phyloP scores from a whole-genome alignment of 2,113 vertebrate species.

The Perca flavescens region DNA sequence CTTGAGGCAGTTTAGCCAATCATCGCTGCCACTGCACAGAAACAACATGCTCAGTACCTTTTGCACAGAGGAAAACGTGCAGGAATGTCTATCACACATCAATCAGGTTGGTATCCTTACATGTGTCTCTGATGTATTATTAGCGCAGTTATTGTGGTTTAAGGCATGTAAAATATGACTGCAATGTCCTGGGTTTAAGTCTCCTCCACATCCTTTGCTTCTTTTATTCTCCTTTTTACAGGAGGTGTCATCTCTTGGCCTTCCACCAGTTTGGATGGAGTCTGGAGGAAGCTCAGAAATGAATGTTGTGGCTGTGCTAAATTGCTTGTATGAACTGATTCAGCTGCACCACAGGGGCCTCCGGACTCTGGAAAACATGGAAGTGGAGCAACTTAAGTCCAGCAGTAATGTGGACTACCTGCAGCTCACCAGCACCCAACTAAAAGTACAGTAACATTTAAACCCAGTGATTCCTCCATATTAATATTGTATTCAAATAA shows the following conservation, averaged over 20 bases:
- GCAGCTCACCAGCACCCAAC: slow-evolving; percentile 88
- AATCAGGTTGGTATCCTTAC: slow-evolving; percentile 84
- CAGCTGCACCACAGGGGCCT: slow-evolving; percentile 89
- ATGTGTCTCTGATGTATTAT: not conserved
- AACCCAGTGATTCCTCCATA: not conserved
- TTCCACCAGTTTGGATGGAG: slow-evolving; percentile 88
- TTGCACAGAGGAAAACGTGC: slow-evolving; percentile 94
- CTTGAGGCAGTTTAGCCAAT: slow-evolving; percentile 83
- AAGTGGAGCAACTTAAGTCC: slow-evolving; percentile 91
- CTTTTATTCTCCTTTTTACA: slow-evolving; percentile 59
- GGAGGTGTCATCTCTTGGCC: slow-evolving; percentile 92
- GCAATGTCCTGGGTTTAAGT: not conserved
- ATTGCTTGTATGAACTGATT: slow-evolving; percentile 93
- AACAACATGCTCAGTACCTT: slow-evolving; percentile 87
- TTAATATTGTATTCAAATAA: not conserved
- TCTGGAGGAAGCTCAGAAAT: slow-evolving; percentile 81
- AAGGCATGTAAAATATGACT: not conserved
- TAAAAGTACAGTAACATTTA: slow-evolving; percentile 84
- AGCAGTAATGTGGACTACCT: slow-evolving; percentile 90
- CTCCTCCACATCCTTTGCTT: not conserved
- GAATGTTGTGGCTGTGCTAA: slow-evolving; percentile 88
- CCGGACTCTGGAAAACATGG: slow-evolving; percentile 90
- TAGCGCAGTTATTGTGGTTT: not conserved
- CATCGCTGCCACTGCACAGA: slow-evolving; percentile 84
- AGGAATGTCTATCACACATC: slow-evolving; percentile 92